Evolutionary conservation across 1,140 invertebrate genomes (phyloP).

Genomic region (Caenorhabditis remanei): DNA sequence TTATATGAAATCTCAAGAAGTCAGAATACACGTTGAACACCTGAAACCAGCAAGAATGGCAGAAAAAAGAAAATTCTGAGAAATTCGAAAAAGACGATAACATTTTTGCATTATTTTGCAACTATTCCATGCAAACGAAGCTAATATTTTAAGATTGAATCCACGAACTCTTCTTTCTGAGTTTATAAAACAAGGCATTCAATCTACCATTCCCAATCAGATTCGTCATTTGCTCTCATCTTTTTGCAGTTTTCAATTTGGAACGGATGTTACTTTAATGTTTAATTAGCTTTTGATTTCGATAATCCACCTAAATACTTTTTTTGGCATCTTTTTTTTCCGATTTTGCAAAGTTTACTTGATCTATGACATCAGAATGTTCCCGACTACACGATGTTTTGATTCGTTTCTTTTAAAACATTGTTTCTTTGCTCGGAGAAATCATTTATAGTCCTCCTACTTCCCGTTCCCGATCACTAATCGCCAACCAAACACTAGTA

Average conservation of each 20-base stretch:
- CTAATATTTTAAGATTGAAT: too few species aligned
- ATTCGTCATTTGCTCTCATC: neutral
- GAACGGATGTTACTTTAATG: neutral
- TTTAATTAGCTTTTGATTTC: constrained; percentile 18
- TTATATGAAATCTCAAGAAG: too few species aligned
- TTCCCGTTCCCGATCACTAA: constrained; percentile 30
- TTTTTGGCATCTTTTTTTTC: neutral
- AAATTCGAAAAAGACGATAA: neutral
- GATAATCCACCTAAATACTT: neutral
- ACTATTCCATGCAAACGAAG: too few species aligned
- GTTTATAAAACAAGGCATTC: too few species aligned
- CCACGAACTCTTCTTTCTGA: too few species aligned
- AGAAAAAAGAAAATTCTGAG: neutral
- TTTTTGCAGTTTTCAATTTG: neutral
- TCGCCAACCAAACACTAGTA: neutral
- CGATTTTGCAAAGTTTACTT: neutral
- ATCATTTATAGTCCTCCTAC: neutral
- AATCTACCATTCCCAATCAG: too few species aligned
- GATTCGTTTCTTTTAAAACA: too few species aligned
- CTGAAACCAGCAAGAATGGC: too few species aligned
- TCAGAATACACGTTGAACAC: too few species aligned
- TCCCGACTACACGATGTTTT: too few species aligned
- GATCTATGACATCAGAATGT: constrained; percentile 20
- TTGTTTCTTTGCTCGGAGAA: neutral
- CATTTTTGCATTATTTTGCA: too few species aligned